These are phyloP conservation scores for Heteronetta atricapilla DNA, from an alignment of 2,113 vertebrate species.

Conservation along the genomic window DNA sequence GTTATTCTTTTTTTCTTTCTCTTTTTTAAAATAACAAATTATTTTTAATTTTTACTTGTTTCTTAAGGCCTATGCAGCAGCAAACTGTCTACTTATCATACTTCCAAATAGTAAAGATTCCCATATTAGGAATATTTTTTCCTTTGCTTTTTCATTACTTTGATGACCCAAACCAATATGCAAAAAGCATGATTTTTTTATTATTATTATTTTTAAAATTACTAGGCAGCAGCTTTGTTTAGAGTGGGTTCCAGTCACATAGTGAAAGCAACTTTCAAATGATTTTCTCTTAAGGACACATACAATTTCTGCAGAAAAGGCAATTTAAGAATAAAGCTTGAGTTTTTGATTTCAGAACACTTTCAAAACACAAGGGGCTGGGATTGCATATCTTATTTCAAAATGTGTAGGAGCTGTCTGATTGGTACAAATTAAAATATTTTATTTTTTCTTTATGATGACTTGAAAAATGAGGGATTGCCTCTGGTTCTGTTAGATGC, in stretches of 20 bases:
- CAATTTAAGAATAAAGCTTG: not conserved
- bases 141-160: not conserved
- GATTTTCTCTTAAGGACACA: not conserved
- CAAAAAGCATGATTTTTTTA: not conserved
- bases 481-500: not conserved
- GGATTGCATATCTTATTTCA: not conserved
- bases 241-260: not conserved
- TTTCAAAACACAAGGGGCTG: not conserved
- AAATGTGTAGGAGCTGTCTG: not conserved
- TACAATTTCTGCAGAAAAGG: conserved; percentile 3
- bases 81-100: not conserved
- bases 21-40: not conserved
- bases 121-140: not conserved
- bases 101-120: not conserved
- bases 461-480: not conserved
- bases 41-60: not conserved
- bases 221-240: not conserved
- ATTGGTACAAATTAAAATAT: not conserved
- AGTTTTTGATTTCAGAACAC: conserved; percentile 2
- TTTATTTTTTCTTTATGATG: not conserved
- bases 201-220: not conserved
- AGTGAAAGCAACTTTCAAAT: not conserved
- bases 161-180: not conserved
- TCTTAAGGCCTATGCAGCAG: not conserved
- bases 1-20: accelerated